Evolutionary conservation across 2,888 invertebrate species (phyloP), one percentile per base, ranked within the genome.

Genomic region (Melieria crassipennis): DNA sequence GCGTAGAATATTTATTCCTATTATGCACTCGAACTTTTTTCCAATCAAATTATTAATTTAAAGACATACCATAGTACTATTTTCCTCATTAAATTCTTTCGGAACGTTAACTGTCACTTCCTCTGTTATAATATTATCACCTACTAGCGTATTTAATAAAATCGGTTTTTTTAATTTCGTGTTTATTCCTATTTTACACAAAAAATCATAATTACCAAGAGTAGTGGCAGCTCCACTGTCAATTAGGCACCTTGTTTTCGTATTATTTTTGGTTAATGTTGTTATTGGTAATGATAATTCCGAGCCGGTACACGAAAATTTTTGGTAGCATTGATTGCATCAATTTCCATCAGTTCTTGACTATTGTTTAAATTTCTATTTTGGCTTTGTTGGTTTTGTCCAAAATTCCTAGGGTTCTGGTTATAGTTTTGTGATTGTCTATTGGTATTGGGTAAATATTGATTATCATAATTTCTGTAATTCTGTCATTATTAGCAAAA

Each of bases 231-330:
- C 65, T 43, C 70, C 70, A 60, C 60, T 65, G 16, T 70, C 70
- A 55, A 70, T 70, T 45, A 70, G 45, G 16, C 70, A 70, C 45
- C 43, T 60, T 16, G 47, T 16, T 11, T 64, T 65, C 4, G 42
- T 43, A 60, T 60, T 65, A 52, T 60, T 58, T 48, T 65, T 60
- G 13, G 70, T 65, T 5, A 70, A n/a, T 16, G 50, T 10, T 60
- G 65, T 46, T 70, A 65, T 61, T 4, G 61, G 60, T 65, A 70
- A 47, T 65, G 43, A 45, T 43, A 55, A 43, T 60, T 45, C 45
- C 7, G 57, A 64, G 65, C 56, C 30, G 11, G 55, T 43, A 70
- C 1, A 70, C 61, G 61, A 70, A 70, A 70, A 70, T 61, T 65
- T 70, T 63, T 43, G 1, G 56, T 67, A 13, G 67, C 47, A 48